These are phyloP conservation scores for Argynnis bischoffii DNA, from an alignment of 2,888 invertebrate species.

Conservation along the genomic window DNA sequence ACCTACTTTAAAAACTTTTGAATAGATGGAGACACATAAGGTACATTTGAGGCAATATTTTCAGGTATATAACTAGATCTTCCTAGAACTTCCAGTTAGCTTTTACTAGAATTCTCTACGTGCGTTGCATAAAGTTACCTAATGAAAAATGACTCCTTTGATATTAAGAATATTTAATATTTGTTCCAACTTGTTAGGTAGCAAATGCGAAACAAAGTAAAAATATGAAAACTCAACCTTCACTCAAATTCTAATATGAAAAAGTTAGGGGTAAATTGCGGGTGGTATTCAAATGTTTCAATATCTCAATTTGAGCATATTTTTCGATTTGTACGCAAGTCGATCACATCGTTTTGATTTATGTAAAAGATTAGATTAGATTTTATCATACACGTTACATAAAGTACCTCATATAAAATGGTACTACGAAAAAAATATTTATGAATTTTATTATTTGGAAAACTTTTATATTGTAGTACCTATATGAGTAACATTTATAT, in stretches of 20 bases:
- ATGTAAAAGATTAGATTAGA: too few species aligned
- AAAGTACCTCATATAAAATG: too few species aligned
- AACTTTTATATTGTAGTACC: too few species aligned
- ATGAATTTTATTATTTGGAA: too few species aligned
- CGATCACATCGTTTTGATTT: too few species aligned
- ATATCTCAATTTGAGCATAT: not conserved
- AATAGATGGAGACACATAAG: not conserved
- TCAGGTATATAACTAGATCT: not conserved
- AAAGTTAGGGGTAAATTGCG: not conserved
- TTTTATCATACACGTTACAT: too few species aligned
- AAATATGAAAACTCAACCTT: conserved; percentile 9
- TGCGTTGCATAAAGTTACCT: conserved; percentile 1
- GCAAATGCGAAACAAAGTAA: not conserved
- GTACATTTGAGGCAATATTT: not conserved
- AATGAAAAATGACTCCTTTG: conserved; percentile 17
- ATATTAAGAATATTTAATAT: conserved; percentile 18
- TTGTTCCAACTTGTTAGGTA: not conserved
- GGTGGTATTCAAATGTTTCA: not conserved
- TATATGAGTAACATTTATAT: too few species aligned
- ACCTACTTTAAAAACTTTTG: not conserved
- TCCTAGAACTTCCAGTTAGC: conserved; percentile 1
- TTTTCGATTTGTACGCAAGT: conserved; percentile 3
- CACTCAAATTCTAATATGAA: conserved; percentile 1
- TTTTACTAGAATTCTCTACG: conserved; percentile 11
- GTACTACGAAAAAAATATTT: too few species aligned